phyloP scores from a whole-genome alignment of 2,888 invertebrate genomes.

The Drosophila algonquin region DNA sequence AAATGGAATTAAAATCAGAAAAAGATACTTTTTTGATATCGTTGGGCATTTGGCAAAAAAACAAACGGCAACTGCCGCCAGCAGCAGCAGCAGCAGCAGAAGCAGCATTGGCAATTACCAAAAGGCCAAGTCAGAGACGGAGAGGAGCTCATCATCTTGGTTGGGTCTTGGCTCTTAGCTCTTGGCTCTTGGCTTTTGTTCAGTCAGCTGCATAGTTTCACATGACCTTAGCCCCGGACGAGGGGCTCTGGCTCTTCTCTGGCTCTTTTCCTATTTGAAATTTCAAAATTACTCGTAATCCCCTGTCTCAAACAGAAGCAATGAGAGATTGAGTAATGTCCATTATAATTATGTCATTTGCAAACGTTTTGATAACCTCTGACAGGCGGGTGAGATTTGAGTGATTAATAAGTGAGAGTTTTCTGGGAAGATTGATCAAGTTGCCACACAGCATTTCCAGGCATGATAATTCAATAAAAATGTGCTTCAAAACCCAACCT shows the following conservation, averaged over 20 bases:
- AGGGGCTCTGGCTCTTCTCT: constrained; percentile 36
- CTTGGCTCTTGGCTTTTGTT: constrained; percentile 45
- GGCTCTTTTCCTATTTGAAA: constrained; percentile 23
- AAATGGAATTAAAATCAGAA: constrained; percentile 50
- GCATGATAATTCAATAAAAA: constrained; percentile 15
- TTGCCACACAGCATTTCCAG: constrained; percentile 22
- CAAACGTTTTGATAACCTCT: constrained; percentile 25
- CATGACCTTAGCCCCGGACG: constrained; percentile 72
- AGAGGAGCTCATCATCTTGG: constrained; percentile 66
- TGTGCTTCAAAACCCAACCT: constrained; percentile 20
- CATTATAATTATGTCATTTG: constrained; percentile 58
- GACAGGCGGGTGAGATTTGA: constrained; percentile 10
- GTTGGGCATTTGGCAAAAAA: constrained; percentile 49
- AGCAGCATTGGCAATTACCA: constrained; percentile 61
- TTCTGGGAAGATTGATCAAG: background rate
- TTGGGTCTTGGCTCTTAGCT: constrained; percentile 19
- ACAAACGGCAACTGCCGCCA: constrained; percentile 57
- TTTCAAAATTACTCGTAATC: constrained; percentile 57
- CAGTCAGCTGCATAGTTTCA: constrained; percentile 62
- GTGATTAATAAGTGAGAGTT: background rate
- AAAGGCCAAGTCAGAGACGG: constrained; percentile 58
- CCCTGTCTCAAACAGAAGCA: constrained; percentile 67
- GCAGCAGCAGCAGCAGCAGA: constrained; percentile 1
- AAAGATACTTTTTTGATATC: constrained; percentile 42
- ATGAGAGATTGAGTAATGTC: constrained; percentile 60